These are phyloP conservation scores for Seira musarum DNA, from an alignment of 2,888 invertebrate genomes.

Conservation along the genomic window DNA sequence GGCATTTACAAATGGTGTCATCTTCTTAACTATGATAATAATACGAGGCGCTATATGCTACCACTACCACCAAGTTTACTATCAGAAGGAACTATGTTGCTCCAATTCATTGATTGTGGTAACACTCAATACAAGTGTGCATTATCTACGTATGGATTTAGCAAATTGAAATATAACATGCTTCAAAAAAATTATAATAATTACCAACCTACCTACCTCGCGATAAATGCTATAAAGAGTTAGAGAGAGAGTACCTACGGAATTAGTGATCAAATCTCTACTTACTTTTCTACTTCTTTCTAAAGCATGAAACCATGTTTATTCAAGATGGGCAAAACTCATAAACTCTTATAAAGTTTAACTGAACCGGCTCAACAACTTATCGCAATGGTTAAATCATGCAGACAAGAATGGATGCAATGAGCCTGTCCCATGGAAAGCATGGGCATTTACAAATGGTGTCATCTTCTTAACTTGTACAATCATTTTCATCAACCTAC, in stretches of 20 bases:
- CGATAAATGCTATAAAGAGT: not conserved
- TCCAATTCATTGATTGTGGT: too few relatives aligned
- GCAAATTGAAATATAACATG: slow-evolving; percentile 48
- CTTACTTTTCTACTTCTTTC: too few relatives aligned
- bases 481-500: too few relatives aligned
- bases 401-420: too few relatives aligned
- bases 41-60: slow-evolving; percentile 18
- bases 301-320: too few relatives aligned
- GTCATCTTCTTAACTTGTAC: too few relatives aligned
- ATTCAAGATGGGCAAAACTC: too few relatives aligned
- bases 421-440: too few relatives aligned
- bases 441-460: too few relatives aligned
- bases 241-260: not conserved
- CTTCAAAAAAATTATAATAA: slow-evolving; percentile 3
- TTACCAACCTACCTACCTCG: not conserved
- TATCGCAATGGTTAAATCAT: slow-evolving; percentile 15
- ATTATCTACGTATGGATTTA: not conserved
- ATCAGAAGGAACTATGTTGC: too few relatives aligned
- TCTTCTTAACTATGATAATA: slow-evolving; percentile 40
- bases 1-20: too few relatives aligned
- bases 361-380: slow-evolving; percentile 63
- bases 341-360: slow-evolving; percentile 32
- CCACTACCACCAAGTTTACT: not conserved
- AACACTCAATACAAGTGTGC: not conserved
- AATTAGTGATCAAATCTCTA: too few relatives aligned